Percentiles rank a stretch among this genome's conserved stretches.
phyloP scores from a whole-genome alignment of 1,140 invertebrate genomes.

The Drosophila paulistorum region DNA sequence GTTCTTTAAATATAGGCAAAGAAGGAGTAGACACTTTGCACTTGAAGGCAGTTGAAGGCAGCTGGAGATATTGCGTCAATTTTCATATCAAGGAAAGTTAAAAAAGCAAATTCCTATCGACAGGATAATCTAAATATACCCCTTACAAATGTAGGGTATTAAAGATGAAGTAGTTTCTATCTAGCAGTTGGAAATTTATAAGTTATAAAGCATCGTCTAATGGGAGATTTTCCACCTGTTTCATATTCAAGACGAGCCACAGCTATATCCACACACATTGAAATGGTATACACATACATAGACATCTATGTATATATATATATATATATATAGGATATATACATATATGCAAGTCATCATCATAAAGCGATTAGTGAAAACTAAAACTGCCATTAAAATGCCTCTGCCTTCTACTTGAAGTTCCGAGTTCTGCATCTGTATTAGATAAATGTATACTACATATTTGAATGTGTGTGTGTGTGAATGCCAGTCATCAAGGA shows the following conservation, averaged over 20 bases:
- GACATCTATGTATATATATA: neutral
- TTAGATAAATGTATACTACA: neutral
- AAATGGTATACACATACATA: neutral
- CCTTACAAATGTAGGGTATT: neutral
- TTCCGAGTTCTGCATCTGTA: slow-evolving; percentile 1
- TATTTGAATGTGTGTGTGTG: neutral
- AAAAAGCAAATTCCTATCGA: neutral
- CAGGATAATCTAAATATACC: neutral
- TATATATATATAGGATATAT: neutral
- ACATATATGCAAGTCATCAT: slow-evolving; percentile 59
- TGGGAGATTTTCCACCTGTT: neutral
- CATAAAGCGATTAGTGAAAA: slow-evolving; percentile 73
- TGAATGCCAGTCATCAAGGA: slow-evolving; percentile 1
- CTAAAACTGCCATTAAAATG: slow-evolving; percentile 77
- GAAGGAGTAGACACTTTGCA: too few relatives aligned
- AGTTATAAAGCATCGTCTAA: neutral
- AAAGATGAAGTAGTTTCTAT: neutral
- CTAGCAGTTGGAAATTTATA: neutral
- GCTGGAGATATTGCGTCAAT: too few relatives aligned
- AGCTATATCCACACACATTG: slow-evolving; percentile 11
- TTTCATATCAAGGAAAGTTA: too few relatives aligned
- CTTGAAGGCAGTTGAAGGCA: too few relatives aligned
- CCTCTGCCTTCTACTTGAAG: slow-evolving; percentile 34
- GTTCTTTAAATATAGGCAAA: too few relatives aligned
- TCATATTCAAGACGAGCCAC: neutral